Conservation (phyloP, 2,888 invertebrate genomes). For the Lasioglossum figueresi region DNA sequence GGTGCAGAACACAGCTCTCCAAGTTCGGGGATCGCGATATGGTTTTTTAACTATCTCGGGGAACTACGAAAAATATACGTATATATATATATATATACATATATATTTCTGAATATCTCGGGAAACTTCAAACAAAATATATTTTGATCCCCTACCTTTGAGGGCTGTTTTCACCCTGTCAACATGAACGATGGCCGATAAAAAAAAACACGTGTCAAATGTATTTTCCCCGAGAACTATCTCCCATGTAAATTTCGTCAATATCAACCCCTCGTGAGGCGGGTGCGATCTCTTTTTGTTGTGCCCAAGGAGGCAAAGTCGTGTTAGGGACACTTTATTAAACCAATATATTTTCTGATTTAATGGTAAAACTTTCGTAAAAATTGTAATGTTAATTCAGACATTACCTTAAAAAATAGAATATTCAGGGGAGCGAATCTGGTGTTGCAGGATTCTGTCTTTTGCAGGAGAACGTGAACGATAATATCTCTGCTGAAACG, state of each 20-base stretch:
- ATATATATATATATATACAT: not conserved
- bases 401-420: not conserved
- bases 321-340: not conserved
- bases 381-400: not conserved
- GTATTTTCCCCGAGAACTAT: not conserved
- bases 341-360: not conserved
- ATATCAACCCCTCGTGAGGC: not conserved
- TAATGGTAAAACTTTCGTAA: too few species aligned
- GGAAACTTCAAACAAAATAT: not conserved
- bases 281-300: not conserved
- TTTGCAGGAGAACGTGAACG: not conserved
- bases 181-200: not conserved
- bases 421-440: not conserved
- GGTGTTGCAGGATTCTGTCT: not conserved
- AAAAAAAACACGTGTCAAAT: not conserved
- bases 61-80: not conserved
- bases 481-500: not conserved
- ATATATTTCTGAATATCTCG: not conserved
- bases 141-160: not conserved
- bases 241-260: not conserved
- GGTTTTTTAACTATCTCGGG: not conserved
- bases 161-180: not conserved
- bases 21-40: not conserved
- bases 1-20: not conserved
- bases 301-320: not conserved